A percentile compares a stretch with the other conserved stretches of the same genome.
phyloP scores from a whole-genome alignment of 2,888 invertebrate genomes.

The Temnothorax rugatulus region DNA sequence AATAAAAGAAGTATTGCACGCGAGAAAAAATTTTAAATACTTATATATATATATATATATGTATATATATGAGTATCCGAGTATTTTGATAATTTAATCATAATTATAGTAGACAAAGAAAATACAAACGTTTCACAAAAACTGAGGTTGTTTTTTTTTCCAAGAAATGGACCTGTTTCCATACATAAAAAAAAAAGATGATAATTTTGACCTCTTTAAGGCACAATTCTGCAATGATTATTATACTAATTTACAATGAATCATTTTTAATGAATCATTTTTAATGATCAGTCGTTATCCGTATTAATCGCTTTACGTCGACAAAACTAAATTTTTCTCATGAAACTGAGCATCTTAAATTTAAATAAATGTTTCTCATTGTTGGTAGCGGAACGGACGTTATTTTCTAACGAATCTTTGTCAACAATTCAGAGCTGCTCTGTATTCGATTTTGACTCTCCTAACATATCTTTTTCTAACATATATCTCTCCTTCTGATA shows the following conservation, averaged over 20 bases:
- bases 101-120: no score
- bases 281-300: not conserved
- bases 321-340: not conserved
- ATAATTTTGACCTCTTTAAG: not conserved
- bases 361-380: slow-evolving; percentile 11
- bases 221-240: slow-evolving; percentile 33
- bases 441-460: not conserved
- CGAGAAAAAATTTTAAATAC: no score
- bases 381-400: not conserved
- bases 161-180: not conserved
- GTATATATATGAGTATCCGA: no score
- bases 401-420: slow-evolving; percentile 18
- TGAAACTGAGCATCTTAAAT: slow-evolving; percentile 4
- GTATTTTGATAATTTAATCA: no score
- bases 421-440: slow-evolving; percentile 13
- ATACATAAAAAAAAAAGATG: not conserved
- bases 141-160: not conserved
- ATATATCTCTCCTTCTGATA: slow-evolving; percentile 64
- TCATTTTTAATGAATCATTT: no score
- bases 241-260: not conserved
- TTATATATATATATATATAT: no score
- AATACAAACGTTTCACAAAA: slow-evolving; percentile 1
- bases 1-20: slow-evolving; percentile 32
- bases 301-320: not conserved
- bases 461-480: not conserved